Conservation (phyloP, 2,888 invertebrate species). For the Saturnia japonica region DNA sequence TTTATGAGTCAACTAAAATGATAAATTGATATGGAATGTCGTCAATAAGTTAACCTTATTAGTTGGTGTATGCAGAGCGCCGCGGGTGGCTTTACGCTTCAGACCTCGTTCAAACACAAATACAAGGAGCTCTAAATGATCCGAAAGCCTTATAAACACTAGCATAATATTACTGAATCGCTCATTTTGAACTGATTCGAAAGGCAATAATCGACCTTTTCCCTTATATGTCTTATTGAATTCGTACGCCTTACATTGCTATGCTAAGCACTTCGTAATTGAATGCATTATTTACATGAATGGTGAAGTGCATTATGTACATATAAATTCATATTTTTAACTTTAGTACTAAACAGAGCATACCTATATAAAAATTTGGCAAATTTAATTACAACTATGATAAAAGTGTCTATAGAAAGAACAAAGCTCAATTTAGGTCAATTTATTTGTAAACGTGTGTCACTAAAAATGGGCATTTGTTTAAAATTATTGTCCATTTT, state of each 20-base stretch:
- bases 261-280: slow-evolving; percentile 16
- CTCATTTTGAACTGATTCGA: slow-evolving; percentile 38
- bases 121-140: slow-evolving; percentile 37
- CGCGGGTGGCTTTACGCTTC: slow-evolving; percentile 47
- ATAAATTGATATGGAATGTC: slow-evolving; percentile 61
- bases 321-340: not conserved
- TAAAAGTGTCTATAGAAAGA: not conserved
- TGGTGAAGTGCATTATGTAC: not conserved
- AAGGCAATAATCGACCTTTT: slow-evolving; percentile 36
- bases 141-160: slow-evolving; percentile 36
- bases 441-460: not conserved
- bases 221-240: slow-evolving; percentile 37
- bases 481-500: not conserved
- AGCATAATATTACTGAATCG: slow-evolving; percentile 38
- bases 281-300: slow-evolving; percentile 1
- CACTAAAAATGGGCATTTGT: not conserved
- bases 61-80: slow-evolving; percentile 53
- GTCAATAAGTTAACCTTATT: slow-evolving; percentile 71
- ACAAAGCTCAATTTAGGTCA: not conserved
- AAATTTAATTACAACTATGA: not conserved
- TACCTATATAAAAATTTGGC: not conserved
- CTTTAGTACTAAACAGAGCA: not conserved
- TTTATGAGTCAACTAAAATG: slow-evolving; percentile 49
- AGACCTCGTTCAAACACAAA: slow-evolving; percentile 41
- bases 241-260: slow-evolving; percentile 27